Percentiles rank a stretch among this genome's conserved stretches.
These are phyloP conservation scores for Muricea muricata DNA, from an alignment of 92 coral and sea anemone genomes.

Conservation along the genomic window DNA sequence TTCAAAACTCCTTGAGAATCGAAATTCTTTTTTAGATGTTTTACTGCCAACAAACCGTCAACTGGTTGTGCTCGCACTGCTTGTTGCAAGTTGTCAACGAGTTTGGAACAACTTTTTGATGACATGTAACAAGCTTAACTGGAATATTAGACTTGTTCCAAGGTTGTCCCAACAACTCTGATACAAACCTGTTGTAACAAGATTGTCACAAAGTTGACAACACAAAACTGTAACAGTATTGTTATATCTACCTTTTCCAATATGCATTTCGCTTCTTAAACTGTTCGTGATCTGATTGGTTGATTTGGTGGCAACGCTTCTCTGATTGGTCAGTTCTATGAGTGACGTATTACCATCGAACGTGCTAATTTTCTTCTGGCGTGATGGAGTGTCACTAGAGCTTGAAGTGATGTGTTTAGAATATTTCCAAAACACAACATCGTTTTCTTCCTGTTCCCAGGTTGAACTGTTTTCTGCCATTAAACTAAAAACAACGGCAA, in stretches of 20 bases:
- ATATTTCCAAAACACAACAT: conserved; percentile 84
- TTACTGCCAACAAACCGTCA: no score
- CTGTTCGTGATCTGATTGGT: conserved; percentile 22
- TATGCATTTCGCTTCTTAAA: not conserved
- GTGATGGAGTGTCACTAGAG: conserved; percentile 75
- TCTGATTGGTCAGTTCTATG: conserved; percentile 21
- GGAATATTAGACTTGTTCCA: no score
- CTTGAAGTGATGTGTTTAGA: conserved; percentile 89
- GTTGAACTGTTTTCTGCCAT: conserved; percentile 86
- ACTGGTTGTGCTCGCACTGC: no score
- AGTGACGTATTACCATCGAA: not conserved
- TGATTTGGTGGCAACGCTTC: conserved; percentile 22
- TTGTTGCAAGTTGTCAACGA: no score
- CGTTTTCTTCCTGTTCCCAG: conserved; percentile 82
- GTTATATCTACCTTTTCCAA: not conserved
- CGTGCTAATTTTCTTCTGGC: conserved; percentile 35
- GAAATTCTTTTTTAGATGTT: no score
- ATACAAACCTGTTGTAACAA: no score
- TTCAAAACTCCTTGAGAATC: no score
- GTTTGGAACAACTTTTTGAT: no score
- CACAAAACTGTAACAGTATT: no score
- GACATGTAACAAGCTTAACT: no score
- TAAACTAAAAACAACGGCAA: conserved; percentile 71
- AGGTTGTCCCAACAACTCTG: no score
- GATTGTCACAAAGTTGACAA: no score